These are phyloP conservation scores for Octodonta nipae DNA, from an alignment of 2,888 invertebrate genomes.

Conservation along the genomic window DNA sequence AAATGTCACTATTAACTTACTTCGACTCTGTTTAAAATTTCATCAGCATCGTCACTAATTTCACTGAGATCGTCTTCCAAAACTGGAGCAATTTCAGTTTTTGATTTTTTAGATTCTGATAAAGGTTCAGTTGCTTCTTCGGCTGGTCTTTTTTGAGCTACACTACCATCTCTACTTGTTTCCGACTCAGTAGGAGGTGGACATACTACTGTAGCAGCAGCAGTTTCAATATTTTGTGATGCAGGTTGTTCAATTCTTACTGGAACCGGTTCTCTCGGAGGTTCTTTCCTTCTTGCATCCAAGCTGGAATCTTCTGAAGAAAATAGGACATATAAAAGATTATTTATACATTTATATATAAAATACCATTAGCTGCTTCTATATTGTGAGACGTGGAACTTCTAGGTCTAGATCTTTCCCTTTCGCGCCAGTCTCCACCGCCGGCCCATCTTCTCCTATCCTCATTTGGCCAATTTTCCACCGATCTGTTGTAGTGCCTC, in stretches of 20 bases:
- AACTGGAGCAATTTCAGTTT: conserved; percentile 16
- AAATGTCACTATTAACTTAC: conserved; percentile 26
- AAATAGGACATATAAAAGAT: not conserved
- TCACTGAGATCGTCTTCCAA: conserved; percentile 67
- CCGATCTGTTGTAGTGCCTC: conserved; percentile 28
- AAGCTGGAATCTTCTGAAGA: conserved; percentile 16
- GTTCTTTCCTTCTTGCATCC: conserved; percentile 17
- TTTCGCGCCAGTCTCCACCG: conserved; percentile 22
- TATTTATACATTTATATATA: not conserved
- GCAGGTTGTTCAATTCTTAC: conserved; percentile 6
- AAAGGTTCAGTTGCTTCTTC: conserved; percentile 13
- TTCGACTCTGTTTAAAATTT: conserved; percentile 70
- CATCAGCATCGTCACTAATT: conserved; percentile 80
- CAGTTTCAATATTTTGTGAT: conserved; percentile 3
- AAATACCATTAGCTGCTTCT: conserved; percentile 10
- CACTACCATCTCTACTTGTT: not conserved
- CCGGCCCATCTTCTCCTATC: conserved; percentile 39
- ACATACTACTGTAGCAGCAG: not conserved
- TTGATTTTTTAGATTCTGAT: conserved; percentile 34
- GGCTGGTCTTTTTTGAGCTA: conserved; percentile 7
- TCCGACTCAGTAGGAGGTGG: not conserved
- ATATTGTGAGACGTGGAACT: conserved; percentile 32
- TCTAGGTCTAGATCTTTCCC: conserved; percentile 36
- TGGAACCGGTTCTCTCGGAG: conserved; percentile 4
- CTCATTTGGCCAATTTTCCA: conserved; percentile 37